A percentile compares a stretch with the other conserved stretches of the same genome.
Evolutionary conservation across 2,797 vertebrate species (phyloP).

Genomic region (Pantherophis vulpinus): DNA sequence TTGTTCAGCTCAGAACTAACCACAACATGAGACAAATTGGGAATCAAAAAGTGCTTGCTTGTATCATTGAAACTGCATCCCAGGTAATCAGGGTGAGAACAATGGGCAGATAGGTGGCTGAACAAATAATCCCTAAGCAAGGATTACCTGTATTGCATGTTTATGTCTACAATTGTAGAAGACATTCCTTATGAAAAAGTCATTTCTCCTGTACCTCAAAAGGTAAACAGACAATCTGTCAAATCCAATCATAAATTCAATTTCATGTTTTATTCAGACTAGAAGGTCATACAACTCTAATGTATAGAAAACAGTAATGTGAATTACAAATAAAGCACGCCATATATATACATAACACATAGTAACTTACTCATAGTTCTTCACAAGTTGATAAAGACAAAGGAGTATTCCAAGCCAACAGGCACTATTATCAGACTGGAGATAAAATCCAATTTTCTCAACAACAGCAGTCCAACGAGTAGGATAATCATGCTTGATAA

Average conservation of each 20-base stretch:
- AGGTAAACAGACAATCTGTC: not conserved
- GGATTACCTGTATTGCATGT: not conserved
- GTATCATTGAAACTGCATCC: not conserved
- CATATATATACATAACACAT: not conserved
- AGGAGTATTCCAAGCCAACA: constrained; percentile 97
- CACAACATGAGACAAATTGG: not conserved
- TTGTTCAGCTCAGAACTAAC: not conserved
- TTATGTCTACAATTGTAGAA: not conserved
- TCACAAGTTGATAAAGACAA: constrained; percentile 98
- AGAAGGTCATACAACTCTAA: not conserved
- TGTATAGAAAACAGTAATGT: not conserved
- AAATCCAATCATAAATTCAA: not conserved
- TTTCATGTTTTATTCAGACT: not conserved
- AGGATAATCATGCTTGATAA: constrained; percentile 98
- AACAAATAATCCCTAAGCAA: not conserved
- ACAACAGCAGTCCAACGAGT: constrained; percentile 95
- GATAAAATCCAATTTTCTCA: constrained; percentile 97
- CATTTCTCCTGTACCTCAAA: not conserved
- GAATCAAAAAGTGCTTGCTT: not conserved
- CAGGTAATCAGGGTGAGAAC: not conserved
- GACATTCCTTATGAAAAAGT: not conserved
- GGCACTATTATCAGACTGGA: constrained; percentile 94
- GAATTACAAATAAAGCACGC: not conserved
- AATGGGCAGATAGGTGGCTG: not conserved
- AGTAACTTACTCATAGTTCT: constrained; percentile 95